Evolutionary conservation across 2,797 vertebrate species (phyloP).

Genomic region (Macropodus opercularis): DNA sequence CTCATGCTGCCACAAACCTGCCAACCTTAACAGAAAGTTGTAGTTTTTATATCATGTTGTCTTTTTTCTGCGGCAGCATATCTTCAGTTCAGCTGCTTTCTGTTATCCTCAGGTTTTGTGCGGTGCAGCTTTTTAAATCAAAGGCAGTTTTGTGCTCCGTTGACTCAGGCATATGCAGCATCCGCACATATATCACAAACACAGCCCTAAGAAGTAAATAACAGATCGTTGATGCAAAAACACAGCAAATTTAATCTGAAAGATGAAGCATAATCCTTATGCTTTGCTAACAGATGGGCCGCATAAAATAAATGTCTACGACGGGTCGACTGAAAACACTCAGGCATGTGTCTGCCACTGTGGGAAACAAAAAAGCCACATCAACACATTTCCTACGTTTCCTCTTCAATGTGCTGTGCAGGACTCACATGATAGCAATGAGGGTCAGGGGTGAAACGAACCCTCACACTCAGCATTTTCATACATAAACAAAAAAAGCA

Average conservation of each 20-base stretch:
- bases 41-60: slow-evolving; percentile 42
- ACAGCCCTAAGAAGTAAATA: neutral
- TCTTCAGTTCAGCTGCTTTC: neutral
- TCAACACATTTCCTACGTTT: slow-evolving; percentile 56
- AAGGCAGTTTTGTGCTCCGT: neutral
- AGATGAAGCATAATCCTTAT: neutral
- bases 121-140: slow-evolving; percentile 11
- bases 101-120: neutral
- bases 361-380: slow-evolving; percentile 32
- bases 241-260: neutral
- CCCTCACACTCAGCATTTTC: slow-evolving; percentile 53
- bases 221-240: slow-evolving; percentile 3
- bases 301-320: neutral
- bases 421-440: slow-evolving; percentile 53
- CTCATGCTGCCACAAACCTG: neutral
- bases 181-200: slow-evolving; percentile 8
- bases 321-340: neutral
- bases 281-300: neutral
- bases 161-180: too few species aligned
- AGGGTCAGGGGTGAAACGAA: slow-evolving; percentile 50
- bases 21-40: slow-evolving; percentile 22
- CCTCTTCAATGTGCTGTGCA: slow-evolving; percentile 41
- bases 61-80: slow-evolving; percentile 12
- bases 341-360: neutral
- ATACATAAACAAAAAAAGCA: slow-evolving; percentile 40